Base-by-base conservation (phyloP, 1,140 invertebrate species). In the Bombus breviceps region DNA sequence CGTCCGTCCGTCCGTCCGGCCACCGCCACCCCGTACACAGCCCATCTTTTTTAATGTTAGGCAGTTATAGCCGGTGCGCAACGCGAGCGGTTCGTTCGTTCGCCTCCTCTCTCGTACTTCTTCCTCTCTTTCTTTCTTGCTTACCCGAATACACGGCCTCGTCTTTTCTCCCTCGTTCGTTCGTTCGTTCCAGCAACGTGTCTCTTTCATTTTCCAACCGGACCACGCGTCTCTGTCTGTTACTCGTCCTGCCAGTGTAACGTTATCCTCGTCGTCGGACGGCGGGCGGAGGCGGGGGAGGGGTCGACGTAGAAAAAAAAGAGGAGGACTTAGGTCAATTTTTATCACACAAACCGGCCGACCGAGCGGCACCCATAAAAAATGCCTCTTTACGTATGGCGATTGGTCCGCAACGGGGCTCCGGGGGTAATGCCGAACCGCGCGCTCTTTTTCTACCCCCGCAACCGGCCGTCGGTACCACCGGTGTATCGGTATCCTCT, bases 351-450 rank as follows among this genome's bases (percentile, higher is more conserved):
- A 95, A 94, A 94, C 93, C 93, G 92, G 93, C 91, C 92, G 93
- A 92, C 91, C 93, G 93, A 93, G 92, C 92, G 93, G 95, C 93
- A 92, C 94, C 95, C 94, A 95, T 95, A 95, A 95, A 95, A 95
- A 95, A 95, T 95, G 94, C 94, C 94, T 95, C 95, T 95, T 95
- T 95, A 95, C 95, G 95, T 95, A 95, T 95, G 95, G 95, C 94
- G 95, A 95, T 95, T 95, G 95, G 95, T 95, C 95, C 93, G 93
- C 91, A 91, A 91, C 90, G 89, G 93, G 88, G 94, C 92, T 94
- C 92, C 93, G 93, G 94, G 94, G 94, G 94, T 95, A 94, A 94
- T 95, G 93, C 93, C 93, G 93, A 89, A 88, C 88, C 91, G 86
- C 89, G 92, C 92, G 92, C 91, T 92, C 86, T 92, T 91, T 93